Conservation (phyloP, 2,888 invertebrate species). For the Noctua pronuba region DNA sequence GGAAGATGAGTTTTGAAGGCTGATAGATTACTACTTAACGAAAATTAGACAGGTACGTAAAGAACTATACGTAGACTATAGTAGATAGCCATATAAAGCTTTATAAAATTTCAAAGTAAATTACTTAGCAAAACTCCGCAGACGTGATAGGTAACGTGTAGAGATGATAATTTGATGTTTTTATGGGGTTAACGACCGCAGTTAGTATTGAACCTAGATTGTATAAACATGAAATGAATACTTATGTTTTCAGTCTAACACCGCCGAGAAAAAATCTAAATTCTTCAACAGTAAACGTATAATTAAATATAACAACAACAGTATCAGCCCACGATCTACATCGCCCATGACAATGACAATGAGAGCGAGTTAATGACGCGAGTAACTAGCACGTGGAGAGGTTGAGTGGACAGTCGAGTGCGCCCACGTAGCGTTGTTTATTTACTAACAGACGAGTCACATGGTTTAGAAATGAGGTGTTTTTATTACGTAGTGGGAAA, state of each 20-base stretch:
- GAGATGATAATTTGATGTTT: not conserved
- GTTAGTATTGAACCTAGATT: not conserved
- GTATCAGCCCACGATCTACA: slow-evolving; percentile 34
- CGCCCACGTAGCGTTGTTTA: slow-evolving; percentile 44
- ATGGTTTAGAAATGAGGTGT: slow-evolving; percentile 7
- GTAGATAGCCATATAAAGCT: not conserved
- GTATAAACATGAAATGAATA: not conserved
- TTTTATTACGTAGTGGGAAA: slow-evolving; percentile 9
- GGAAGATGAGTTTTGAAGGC: not conserved
- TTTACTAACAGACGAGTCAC: slow-evolving; percentile 52
- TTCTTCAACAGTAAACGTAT: slow-evolving; percentile 12
- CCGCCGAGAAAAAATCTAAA: not conserved
- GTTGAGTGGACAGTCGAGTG: slow-evolving; percentile 50
- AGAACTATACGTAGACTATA: not conserved
- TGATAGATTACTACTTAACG: not conserved
- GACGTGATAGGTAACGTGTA: not conserved
- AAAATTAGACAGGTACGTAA: not conserved
- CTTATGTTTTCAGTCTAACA: not conserved
- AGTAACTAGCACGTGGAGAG: slow-evolving; percentile 39
- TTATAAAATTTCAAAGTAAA: not conserved
- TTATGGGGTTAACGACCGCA: not conserved
- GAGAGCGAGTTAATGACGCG: slow-evolving; percentile 52
- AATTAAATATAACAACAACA: slow-evolving; percentile 26
- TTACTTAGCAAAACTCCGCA: not conserved
- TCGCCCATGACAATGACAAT: slow-evolving; percentile 56